These are phyloP conservation scores for Lutjanus argentimaculatus DNA, from an alignment of 2,797 vertebrate genomes.

Conservation along the genomic window DNA sequence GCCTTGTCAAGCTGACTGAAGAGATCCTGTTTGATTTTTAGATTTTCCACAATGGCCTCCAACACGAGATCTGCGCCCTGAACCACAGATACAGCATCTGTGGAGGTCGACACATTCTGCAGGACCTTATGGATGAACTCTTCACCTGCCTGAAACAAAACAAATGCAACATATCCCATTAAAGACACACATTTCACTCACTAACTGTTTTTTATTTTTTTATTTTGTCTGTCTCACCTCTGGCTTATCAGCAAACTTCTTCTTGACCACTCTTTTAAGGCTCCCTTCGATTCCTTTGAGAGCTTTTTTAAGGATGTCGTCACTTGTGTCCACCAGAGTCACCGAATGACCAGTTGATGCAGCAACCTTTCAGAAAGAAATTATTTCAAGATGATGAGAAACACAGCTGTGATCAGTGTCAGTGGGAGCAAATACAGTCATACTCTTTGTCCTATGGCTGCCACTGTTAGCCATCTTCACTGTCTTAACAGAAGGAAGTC, in stretches of 20 bases:
- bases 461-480: not conserved
- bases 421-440: not conserved
- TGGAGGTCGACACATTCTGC: constrained; percentile 88
- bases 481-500: not conserved
- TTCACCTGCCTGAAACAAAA: constrained; percentile 87
- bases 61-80: constrained; percentile 92
- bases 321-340: constrained; percentile 93
- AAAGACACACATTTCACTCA: not conserved
- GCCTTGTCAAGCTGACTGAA: constrained; percentile 94
- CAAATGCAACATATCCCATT: not conserved
- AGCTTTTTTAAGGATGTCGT: constrained; percentile 93
- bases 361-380: constrained; percentile 86
- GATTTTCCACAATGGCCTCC: constrained; percentile 97
- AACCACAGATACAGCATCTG: constrained; percentile 88
- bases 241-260: constrained; percentile 96
- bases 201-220: not conserved
- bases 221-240: constrained; percentile 83
- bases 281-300: constrained; percentile 92
- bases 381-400: not conserved
- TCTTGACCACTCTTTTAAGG: constrained; percentile 93
- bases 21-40: constrained; percentile 91
- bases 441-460: not conserved
- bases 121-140: constrained; percentile 92
- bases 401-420: not conserved
- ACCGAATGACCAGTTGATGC: constrained; percentile 94